Evolutionary conservation across 2,797 vertebrate genomes (phyloP).

Genomic region (Gastrophryne carolinensis): DNA sequence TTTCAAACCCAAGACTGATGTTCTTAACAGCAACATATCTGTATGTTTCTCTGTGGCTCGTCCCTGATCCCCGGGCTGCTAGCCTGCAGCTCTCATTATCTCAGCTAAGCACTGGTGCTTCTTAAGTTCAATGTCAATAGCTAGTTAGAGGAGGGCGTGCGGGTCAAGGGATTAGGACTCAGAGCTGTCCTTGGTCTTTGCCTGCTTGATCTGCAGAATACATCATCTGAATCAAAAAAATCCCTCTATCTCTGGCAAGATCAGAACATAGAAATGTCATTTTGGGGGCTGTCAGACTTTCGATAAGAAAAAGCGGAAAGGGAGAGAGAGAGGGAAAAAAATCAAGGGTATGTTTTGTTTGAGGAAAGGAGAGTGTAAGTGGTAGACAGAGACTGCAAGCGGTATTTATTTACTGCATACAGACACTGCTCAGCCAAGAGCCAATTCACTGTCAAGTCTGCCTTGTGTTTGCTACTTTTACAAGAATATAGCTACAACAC

Average conservation of each 20-base stretch:
- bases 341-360: constrained; percentile 47
- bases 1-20: constrained; percentile 37
- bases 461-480: no score
- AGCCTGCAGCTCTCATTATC: constrained; percentile 68
- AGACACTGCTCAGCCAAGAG: neutral
- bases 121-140: constrained; percentile 75
- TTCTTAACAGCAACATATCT: constrained; percentile 12
- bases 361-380: constrained; percentile 45
- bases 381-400: constrained; percentile 24
- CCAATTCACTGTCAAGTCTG: neutral
- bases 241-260: constrained; percentile 68
- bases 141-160: constrained; percentile 69
- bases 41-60: constrained; percentile 46
- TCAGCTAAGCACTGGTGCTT: constrained; percentile 63
- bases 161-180: constrained; percentile 73
- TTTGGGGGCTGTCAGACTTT: constrained; percentile 72
- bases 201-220: constrained; percentile 69
- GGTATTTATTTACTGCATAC: neutral
- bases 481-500: neutral
- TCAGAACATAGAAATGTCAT: constrained; percentile 78
- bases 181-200: constrained; percentile 69
- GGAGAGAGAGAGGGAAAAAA: constrained; percentile 49
- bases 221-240: constrained; percentile 62
- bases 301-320: constrained; percentile 67
- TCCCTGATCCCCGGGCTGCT: constrained; percentile 42